Evolutionary conservation across 2,797 vertebrate species (phyloP).

Genomic region (Arnoldichthys spilopterus): DNA sequence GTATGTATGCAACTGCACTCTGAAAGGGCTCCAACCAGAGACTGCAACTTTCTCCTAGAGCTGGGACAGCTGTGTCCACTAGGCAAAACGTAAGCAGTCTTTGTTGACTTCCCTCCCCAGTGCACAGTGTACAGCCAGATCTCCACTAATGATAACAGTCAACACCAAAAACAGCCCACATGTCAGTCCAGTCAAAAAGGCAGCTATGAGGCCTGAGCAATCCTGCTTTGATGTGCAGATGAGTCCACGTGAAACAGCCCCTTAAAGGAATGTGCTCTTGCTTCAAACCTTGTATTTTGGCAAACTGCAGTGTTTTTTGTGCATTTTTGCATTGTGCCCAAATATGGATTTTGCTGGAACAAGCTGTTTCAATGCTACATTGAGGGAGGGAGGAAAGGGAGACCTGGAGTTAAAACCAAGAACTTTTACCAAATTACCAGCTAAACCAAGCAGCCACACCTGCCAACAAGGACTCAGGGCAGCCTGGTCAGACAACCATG

Average conservation of each 20-base stretch:
- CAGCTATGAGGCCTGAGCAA: constrained; percentile 15
- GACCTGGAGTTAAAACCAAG: background rate
- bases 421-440: too few relatives aligned
- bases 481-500: too few relatives aligned
- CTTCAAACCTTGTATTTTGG: background rate
- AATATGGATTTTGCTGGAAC: too few relatives aligned
- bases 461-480: too few relatives aligned
- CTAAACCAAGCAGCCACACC: too few relatives aligned
- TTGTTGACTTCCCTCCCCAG: constrained; percentile 32
- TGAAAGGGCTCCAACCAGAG: background rate
- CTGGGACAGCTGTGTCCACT: constrained; percentile 43
- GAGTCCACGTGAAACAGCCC: background rate
- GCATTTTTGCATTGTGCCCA: background rate
- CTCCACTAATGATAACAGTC: constrained; percentile 20
- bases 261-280: constrained; percentile 22
- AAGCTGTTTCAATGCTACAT: background rate
- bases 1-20: background rate
- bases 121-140: constrained; percentile 44
- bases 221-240: constrained; percentile 32
- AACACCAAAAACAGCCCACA: constrained; percentile 31
- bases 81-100: constrained; percentile 42
- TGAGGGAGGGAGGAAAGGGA: background rate
- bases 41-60: constrained; percentile 20
- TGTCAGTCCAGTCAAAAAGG: constrained; percentile 18
- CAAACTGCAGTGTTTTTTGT: too few relatives aligned